Evolutionary conservation across 2,888 invertebrate species (phyloP).

Genomic region (Mesoligia furuncula): DNA sequence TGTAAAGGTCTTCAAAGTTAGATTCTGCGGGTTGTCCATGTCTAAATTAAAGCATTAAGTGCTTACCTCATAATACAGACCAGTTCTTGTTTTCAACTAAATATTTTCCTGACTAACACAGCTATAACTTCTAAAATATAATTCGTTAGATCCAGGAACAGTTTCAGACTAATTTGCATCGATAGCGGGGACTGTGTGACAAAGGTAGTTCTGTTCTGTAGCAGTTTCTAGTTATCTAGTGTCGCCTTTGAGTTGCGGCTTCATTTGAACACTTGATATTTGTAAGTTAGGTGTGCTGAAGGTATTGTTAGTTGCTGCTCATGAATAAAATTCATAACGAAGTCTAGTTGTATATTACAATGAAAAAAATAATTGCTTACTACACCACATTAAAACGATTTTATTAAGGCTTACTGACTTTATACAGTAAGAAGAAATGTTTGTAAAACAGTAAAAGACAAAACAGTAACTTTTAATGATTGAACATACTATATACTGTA

Average conservation of each 20-base stretch:
- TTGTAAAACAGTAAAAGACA: no score
- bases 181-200: conserved; percentile 38
- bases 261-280: conserved; percentile 37
- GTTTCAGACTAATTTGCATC: conserved; percentile 63
- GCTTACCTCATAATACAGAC: conserved; percentile 10
- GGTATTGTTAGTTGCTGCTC: conserved; percentile 1
- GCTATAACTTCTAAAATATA: conserved; percentile 28
- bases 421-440: no score
- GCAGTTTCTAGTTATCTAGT: conserved; percentile 45
- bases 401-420: no score
- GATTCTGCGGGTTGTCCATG: neutral
- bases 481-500: no score
- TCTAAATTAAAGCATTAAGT: neutral
- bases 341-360: neutral
- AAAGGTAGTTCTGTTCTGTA: conserved; percentile 39
- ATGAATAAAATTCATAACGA: conserved; percentile 3
- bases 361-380: no score
- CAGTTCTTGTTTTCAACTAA: conserved; percentile 21
- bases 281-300: conserved; percentile 3
- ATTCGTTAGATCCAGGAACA: conserved; percentile 42
- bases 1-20: neutral
- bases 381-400: no score
- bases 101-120: conserved; percentile 29
- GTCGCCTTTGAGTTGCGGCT: conserved; percentile 42
- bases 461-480: no score